Evolutionary conservation across 2,888 invertebrate genomes (phyloP).

Genomic region (Coelinius sp.): DNA sequence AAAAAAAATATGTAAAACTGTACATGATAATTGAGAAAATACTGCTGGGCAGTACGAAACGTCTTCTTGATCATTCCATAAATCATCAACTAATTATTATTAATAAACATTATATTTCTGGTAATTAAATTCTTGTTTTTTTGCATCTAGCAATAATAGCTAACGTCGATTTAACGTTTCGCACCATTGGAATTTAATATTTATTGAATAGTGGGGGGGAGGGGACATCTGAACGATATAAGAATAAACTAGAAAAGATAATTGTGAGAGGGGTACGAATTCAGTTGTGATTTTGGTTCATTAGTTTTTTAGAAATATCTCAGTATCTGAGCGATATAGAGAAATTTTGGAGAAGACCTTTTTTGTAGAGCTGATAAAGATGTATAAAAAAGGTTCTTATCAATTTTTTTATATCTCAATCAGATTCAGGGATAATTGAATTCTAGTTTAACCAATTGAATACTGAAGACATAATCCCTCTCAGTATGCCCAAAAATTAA

Average conservation of each 20-base stretch:
- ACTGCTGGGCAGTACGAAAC: conserved; percentile 53
- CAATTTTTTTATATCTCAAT: no score
- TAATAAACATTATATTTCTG: conserved; percentile 44
- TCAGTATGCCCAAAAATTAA: neutral
- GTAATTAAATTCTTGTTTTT: conserved; percentile 33
- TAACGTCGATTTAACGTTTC: conserved; percentile 49
- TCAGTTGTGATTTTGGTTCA: neutral
- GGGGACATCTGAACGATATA: neutral
- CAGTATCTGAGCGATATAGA: neutral
- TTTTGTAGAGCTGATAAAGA: neutral
- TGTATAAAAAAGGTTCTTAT: neutral
- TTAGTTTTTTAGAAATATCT: neutral
- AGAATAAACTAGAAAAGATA: no score
- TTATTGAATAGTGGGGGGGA: conserved; percentile 20
- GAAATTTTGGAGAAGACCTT: neutral
- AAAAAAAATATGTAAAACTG: conserved; percentile 4
- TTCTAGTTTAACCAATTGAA: no score
- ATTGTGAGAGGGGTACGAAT: no score
- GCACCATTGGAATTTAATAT: conserved; percentile 60
- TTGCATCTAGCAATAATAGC: conserved; percentile 28
- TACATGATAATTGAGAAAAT: conserved; percentile 41
- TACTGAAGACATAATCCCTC: neutral
- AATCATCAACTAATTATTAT: conserved; percentile 4
- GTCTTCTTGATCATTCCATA: conserved; percentile 43
- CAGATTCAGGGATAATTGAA: neutral